A percentile compares a stretch with the other conserved stretches of the same genome.
Evolutionary conservation across 2,797 vertebrate genomes (phyloP).

Genomic region (Champsocephalus esox): DNA sequence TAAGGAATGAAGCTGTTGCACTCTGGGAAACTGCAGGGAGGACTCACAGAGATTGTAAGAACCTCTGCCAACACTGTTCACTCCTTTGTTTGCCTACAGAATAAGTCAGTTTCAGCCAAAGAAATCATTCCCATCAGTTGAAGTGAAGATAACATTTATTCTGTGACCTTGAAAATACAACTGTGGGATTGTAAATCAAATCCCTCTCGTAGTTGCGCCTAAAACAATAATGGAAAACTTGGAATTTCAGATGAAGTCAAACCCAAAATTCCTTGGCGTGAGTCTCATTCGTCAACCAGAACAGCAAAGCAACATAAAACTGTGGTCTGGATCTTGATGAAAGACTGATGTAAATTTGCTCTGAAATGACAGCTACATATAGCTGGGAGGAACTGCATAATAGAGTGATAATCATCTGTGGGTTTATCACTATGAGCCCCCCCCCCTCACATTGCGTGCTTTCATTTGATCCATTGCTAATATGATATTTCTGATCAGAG

Average conservation of each 20-base stretch:
- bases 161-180: conserved; percentile 29
- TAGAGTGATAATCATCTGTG: neutral
- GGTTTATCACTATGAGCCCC: neutral
- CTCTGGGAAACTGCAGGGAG: conserved; percentile 5
- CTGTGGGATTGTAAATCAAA: neutral
- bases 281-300: neutral
- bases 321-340: neutral
- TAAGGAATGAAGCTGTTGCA: conserved; percentile 30
- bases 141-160: conserved; percentile 19
- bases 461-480: neutral
- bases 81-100: conserved; percentile 4
- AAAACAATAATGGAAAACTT: conserved; percentile 31
- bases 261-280: conserved; percentile 2
- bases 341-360: neutral
- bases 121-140: conserved; percentile 26
- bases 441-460: neutral
- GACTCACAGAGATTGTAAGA: neutral
- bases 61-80: conserved; percentile 18
- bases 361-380: neutral
- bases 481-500: neutral
- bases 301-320: neutral
- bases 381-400: neutral
- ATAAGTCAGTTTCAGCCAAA: conserved; percentile 28
- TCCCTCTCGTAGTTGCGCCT: neutral
- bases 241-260: conserved; percentile 21